Conservation (phyloP, 2,797 vertebrate species). For the Sphenodon punctatus region DNA sequence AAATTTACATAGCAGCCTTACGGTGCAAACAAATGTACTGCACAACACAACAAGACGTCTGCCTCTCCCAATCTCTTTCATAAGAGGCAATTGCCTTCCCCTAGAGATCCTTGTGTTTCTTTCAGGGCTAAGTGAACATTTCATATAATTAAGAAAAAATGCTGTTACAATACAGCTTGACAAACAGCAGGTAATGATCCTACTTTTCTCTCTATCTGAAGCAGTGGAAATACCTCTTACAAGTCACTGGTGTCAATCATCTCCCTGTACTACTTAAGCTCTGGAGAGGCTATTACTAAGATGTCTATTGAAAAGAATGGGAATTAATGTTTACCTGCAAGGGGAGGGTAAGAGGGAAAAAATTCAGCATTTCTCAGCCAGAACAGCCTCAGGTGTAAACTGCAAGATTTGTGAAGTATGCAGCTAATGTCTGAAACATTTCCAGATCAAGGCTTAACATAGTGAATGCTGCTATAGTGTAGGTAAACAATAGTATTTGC, state of each 20-base stretch:
- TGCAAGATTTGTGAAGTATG: constrained; percentile 37
- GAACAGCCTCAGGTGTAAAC: constrained; percentile 40
- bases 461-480: constrained; percentile 1
- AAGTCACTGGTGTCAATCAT: constrained; percentile 29
- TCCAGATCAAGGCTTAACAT: constrained; percentile 35
- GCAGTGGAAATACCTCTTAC: constrained; percentile 33
- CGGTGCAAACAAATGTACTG: neutral
- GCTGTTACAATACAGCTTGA: constrained; percentile 59
- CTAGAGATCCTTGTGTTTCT: constrained; percentile 21
- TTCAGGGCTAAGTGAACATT: constrained; percentile 16
- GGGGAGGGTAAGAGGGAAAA: constrained; percentile 32
- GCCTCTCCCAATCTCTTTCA: neutral
- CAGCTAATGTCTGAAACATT: constrained; percentile 27
- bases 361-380: constrained; percentile 35
- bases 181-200: constrained; percentile 43
- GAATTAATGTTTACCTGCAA: constrained; percentile 44
- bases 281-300: constrained; percentile 47
- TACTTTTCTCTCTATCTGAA: constrained; percentile 33
- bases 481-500: constrained; percentile 53
- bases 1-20: neutral
- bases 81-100: constrained; percentile 15
- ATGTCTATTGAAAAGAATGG: constrained; percentile 27
- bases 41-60: neutral
- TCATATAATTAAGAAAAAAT: neutral
- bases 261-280: constrained; percentile 37